Conservation (phyloP, 2,797 vertebrate species). For the Calcarius lapponicus region DNA sequence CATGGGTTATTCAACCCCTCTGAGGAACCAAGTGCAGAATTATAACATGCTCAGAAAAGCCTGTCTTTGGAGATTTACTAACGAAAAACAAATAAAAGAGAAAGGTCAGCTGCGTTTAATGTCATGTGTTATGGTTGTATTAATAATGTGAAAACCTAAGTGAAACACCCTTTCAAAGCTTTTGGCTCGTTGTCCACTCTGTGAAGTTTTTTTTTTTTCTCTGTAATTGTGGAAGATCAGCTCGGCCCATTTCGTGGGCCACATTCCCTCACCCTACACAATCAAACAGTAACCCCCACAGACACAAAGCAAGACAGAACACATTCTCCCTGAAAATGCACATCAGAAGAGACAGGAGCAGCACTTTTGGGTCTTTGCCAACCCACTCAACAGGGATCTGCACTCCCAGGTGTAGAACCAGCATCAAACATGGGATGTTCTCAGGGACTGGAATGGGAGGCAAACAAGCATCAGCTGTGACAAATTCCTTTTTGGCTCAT, state of each 20-base stretch:
- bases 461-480: neutral
- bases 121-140: neutral
- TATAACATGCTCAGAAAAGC: neutral
- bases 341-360: neutral
- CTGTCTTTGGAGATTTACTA: neutral
- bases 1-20: neutral
- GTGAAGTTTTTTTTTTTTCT: neutral
- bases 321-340: neutral
- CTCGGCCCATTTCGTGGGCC: neutral
- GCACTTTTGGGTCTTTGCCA: neutral
- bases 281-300: neutral
- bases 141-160: neutral
- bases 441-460: neutral
- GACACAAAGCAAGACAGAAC: neutral
- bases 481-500: neutral
- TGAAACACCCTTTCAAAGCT: neutral
- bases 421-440: fast-evolving
- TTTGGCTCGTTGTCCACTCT: neutral
- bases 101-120: neutral
- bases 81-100: neutral
- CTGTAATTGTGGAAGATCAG: neutral
- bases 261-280: neutral
- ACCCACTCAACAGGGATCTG: neutral
- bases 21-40: neutral
- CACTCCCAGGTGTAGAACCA: neutral